Evolutionary conservation across 2,797 vertebrate genomes (phyloP), one percentile per base, ranked within the genome.

Genomic region (Rhynchotus rufescens): DNA sequence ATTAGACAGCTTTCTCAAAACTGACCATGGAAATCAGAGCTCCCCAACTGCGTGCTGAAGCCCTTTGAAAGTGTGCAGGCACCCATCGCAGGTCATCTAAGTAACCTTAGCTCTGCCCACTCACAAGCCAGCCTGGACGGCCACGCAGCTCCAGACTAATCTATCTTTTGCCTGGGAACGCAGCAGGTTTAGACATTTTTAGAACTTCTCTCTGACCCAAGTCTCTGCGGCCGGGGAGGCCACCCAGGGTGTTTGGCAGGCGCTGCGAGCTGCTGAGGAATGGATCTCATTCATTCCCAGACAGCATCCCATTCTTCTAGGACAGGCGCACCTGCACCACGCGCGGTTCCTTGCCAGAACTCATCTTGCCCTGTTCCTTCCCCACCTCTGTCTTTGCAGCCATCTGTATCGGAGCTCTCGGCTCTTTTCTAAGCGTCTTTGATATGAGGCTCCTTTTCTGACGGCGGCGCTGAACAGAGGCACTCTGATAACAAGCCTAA

Each of bases 231-330:
- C 90, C 0, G n/a, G 78, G 3, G 85, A 92, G 93, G 93, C 96
- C 94, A 96, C 94, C 94, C 96, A 96, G 87, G 80, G 81, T 95
- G 91, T 90, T 94, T 96, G 94, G 94, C 95, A 95, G 92, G 90
- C 86, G 86, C 72, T 61, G 54, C 52, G 67, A 2, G 0, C 89
- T 80, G 92, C 94, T 95, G 81, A 95, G 95, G 90, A 96, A 95
- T 83, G 87, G 94, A 94, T 93, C 92, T 87, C 94, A 93, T 93
- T 92, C 93, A 88, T 89, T 96, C 89, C 92, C 93, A 96, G 89
- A 96, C 95, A 97, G 91, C 95, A 95, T 91, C 84, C 93, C 92
- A 95, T 94, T 96, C 94, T 96, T 95, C 93, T 95, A 59, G 89
- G 95, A 94, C 94, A 93, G 92, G 94, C 78, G 67, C 94, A 96